Evolutionary conservation across 2,113 vertebrate species (phyloP).

Genomic region (Oxyruncus cristatus): DNA sequence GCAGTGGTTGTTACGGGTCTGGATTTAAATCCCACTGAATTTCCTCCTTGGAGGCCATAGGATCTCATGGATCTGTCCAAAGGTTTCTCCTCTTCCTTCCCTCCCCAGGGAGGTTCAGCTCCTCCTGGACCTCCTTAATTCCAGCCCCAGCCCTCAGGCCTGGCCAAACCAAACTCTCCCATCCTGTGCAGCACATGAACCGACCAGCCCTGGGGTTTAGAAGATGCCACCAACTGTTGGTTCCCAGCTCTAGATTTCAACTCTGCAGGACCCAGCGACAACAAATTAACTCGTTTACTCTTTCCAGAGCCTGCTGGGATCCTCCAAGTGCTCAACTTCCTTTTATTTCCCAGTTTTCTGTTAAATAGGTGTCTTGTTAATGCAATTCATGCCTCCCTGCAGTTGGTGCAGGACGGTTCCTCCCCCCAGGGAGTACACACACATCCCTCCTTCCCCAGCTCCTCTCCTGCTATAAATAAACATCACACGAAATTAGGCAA

Average conservation of each 20-base stretch:
- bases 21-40: not conserved
- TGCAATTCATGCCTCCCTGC: not conserved
- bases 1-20: too few species aligned
- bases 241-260: not conserved
- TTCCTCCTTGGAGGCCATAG: not conserved
- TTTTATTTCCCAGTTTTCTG: not conserved
- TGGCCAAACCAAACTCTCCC: not conserved
- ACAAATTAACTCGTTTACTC: not conserved
- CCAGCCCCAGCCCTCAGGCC: not conserved
- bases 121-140: not conserved
- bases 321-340: not conserved
- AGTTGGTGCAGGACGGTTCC: not conserved
- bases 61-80: accelerated
- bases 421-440: not conserved
- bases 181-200: not conserved
- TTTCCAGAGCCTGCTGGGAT: not conserved
- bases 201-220: not conserved
- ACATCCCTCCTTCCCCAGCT: not conserved
- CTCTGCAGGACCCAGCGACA: not conserved
- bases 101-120: not conserved
- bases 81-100: not conserved
- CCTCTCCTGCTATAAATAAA: constrained; percentile 1
- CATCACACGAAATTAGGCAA: not conserved
- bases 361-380: not conserved
- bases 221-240: not conserved